Evolutionary conservation across 2,113 vertebrate species (phyloP).

Genomic region (Pelobates fuscus): DNA sequence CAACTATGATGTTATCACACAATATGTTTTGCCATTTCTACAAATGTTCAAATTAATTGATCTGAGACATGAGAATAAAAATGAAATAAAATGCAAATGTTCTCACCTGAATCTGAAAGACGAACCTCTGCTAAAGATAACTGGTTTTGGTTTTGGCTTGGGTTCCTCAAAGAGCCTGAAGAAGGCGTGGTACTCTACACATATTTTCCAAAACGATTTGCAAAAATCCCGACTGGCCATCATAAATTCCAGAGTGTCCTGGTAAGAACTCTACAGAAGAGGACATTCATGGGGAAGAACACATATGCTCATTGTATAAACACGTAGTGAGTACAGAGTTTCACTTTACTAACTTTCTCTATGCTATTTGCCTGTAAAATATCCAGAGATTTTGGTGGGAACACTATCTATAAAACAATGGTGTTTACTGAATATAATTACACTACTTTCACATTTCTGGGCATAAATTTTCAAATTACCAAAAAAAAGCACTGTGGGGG

Average conservation of each 20-base stretch:
- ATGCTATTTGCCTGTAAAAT: too few species aligned
- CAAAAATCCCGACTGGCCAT: constrained; percentile 96
- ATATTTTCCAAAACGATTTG: constrained; percentile 98
- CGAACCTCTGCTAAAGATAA: constrained; percentile 93
- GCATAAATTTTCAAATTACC: too few species aligned
- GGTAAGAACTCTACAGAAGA: constrained; percentile 78
- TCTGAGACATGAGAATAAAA: neutral
- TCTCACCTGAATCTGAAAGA: constrained; percentile 96
- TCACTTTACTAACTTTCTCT: too few species aligned
- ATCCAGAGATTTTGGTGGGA: too few species aligned
- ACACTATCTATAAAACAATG: too few species aligned
- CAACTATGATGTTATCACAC: too few species aligned
- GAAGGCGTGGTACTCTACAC: constrained; percentile 96
- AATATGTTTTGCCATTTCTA: too few species aligned
- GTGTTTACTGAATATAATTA: too few species aligned
- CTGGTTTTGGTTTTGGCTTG: constrained; percentile 91
- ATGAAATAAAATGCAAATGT: neutral
- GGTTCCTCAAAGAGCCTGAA: constrained; percentile 97
- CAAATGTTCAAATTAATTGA: too few species aligned
- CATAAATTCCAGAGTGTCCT: constrained; percentile 94
- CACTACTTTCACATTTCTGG: too few species aligned
- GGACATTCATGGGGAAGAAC: neutral
- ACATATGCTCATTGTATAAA: neutral
- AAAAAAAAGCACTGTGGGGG: too few species aligned
- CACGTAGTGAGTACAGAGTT: too few species aligned